phyloP scores from a whole-genome alignment of 64 coral and sea anemone genomes.

The Montipora sp. region DNA sequence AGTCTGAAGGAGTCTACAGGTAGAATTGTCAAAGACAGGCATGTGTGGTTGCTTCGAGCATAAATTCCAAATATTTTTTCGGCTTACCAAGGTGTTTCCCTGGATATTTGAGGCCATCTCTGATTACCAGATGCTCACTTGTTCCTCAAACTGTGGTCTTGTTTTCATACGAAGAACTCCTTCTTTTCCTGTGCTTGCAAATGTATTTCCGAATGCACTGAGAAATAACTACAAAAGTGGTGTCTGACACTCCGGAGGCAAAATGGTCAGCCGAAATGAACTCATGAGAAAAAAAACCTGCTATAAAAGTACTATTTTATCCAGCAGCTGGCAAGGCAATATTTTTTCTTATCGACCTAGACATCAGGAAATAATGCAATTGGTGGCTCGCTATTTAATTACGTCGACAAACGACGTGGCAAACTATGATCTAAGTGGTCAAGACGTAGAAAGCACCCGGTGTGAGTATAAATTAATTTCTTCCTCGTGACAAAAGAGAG shows the following conservation, averaged over 20 bases:
- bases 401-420: not conserved
- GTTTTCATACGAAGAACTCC: not conserved
- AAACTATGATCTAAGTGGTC: not conserved
- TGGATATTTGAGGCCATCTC: not conserved
- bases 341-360: not conserved
- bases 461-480: not conserved
- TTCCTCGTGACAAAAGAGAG: not conserved
- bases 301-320: not conserved
- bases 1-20: too few species aligned
- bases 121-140: not conserved
- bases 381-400: not conserved
- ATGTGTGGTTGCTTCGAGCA: too few species aligned
- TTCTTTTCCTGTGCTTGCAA: not conserved
- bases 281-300: not conserved
- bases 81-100: not conserved
- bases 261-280: not conserved
- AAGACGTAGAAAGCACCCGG: not conserved
- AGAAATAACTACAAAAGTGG: not conserved
- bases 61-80: not conserved
- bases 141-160: not conserved
- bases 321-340: not conserved
- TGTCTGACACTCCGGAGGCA: too few species aligned
- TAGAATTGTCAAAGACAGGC: too few species aligned
- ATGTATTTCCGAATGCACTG: too few species aligned
- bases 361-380: conserved; percentile 1